Evolutionary conservation across 2,888 invertebrate genomes (phyloP).

Genomic region (Geophilus truncorum): DNA sequence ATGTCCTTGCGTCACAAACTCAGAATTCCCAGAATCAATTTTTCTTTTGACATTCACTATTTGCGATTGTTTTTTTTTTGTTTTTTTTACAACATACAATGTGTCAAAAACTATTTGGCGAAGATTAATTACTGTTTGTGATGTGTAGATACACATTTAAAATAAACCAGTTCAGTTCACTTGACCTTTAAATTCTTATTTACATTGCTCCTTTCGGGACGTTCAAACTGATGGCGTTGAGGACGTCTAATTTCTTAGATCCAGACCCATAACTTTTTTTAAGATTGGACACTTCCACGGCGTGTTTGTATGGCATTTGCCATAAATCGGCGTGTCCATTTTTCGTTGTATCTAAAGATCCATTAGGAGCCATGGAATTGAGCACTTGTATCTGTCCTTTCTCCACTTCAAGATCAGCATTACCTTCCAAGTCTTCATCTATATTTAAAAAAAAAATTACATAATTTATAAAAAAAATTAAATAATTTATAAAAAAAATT

Average conservation of each 20-base stretch:
- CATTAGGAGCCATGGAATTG: not conserved
- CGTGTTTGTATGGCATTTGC: constrained; percentile 53
- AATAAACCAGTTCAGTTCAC: too few species aligned
- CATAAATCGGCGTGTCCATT: not conserved
- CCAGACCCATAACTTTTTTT: constrained; percentile 85
- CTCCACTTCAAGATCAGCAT: not conserved
- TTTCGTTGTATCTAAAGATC: not conserved
- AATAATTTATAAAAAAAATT: not conserved
- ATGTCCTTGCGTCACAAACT: too few species aligned
- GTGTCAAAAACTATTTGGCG: too few species aligned
- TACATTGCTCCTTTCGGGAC: constrained; percentile 92
- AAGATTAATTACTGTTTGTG: too few species aligned
- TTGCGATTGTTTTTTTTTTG: too few species aligned
- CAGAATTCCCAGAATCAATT: too few species aligned
- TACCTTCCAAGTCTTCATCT: not conserved
- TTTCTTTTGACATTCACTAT: too few species aligned
- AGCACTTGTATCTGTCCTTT: not conserved
- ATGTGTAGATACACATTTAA: too few species aligned
- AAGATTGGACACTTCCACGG: constrained; percentile 79
- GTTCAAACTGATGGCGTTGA: constrained; percentile 85
- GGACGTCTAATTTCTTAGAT: constrained; percentile 77
- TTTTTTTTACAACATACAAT: too few species aligned
- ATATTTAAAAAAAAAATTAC: not conserved
- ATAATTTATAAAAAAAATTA: not conserved
- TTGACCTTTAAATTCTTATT: constrained; percentile 56